A percentile compares a stretch with the other conserved stretches of the same genome.
Conservation (phyloP, 2,888 invertebrate species). For the Psylliodes chrysocephalus region DNA sequence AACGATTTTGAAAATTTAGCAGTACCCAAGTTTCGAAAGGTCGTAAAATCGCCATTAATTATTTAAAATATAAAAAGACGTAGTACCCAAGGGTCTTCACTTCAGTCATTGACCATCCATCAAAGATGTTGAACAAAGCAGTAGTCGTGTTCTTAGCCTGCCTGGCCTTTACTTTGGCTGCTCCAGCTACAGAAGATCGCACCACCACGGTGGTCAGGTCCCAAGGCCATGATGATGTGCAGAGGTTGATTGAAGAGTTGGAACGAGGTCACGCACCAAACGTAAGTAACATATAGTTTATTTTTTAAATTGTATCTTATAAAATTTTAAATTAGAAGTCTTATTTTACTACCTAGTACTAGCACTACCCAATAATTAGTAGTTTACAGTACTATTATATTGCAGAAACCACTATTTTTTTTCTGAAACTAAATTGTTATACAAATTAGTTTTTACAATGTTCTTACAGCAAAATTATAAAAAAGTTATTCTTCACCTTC, state of each 20-base stretch:
- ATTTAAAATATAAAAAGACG: conserved; percentile 7
- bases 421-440: too few species aligned
- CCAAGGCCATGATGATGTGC: not conserved
- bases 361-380: too few species aligned
- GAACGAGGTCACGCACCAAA: not conserved
- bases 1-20: not conserved
- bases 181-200: not conserved
- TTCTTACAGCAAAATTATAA: too few species aligned
- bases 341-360: not conserved
- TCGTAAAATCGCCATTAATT: conserved; percentile 9
- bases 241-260: conserved; percentile 5
- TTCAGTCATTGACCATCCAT: too few species aligned
- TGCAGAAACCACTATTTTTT: too few species aligned
- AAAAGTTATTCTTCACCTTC: too few species aligned
- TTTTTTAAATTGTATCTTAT: not conserved
- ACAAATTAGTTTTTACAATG: too few species aligned
- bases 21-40: not conserved
- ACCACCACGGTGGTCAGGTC: too few species aligned
- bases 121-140: not conserved
- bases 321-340: not conserved
- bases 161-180: not conserved
- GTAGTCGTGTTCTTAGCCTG: not conserved
- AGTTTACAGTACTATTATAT: too few species aligned
- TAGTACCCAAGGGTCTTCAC: not conserved
- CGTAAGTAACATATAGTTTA: not conserved